Conservation (phyloP, 2,797 vertebrate genomes). For the Eulemur mongoz region DNA sequence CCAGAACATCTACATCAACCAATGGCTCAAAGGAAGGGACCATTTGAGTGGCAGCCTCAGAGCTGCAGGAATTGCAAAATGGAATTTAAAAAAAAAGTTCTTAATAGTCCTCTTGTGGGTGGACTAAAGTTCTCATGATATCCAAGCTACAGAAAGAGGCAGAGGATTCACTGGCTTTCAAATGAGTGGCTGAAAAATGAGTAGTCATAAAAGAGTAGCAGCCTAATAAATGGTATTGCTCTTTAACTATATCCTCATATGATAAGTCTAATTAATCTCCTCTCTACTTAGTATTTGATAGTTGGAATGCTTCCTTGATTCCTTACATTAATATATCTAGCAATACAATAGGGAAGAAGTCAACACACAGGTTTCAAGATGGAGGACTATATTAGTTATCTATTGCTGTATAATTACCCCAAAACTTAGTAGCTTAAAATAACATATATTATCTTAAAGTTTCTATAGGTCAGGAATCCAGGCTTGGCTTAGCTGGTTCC, state of each 20-base stretch:
- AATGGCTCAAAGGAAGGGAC: neutral
- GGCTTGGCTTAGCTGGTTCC: neutral
- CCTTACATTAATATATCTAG: neutral
- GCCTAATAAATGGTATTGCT: neutral
- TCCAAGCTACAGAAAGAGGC: neutral
- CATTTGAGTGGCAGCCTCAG: neutral
- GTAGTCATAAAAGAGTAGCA: neutral
- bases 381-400: neutral
- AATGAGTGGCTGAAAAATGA: neutral
- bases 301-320: neutral
- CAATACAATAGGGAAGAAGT: neutral
- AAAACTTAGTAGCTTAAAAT: neutral
- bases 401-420: neutral
- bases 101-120: neutral
- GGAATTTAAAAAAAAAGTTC: neutral
- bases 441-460: neutral
- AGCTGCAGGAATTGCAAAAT: neutral
- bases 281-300: neutral
- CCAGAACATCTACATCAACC: neutral
- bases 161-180: neutral
- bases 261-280: neutral
- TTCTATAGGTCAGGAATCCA: neutral
- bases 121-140: neutral
- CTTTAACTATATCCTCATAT: neutral
- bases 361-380: neutral